Evolutionary conservation across 2,113 vertebrate species (phyloP), one percentile per base, ranked within the genome.

Genomic region (Albula goreensis): DNA sequence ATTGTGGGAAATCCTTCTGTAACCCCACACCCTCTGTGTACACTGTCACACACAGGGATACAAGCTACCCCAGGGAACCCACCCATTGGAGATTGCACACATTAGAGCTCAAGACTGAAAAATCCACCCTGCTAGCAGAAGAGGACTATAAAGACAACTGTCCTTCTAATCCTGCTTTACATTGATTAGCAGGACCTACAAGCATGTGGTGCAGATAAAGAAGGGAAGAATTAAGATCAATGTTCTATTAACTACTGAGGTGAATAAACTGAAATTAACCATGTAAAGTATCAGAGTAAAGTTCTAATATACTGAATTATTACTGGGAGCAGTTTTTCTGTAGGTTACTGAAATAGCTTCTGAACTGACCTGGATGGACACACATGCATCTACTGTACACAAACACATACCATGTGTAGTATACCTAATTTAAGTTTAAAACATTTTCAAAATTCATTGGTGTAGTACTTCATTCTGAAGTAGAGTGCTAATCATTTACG

Each of bases 1-100:
- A 6, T 6, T 52, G 19, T 41, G 56, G 78, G 48, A 66, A 51
- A 85, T 79, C 78, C 57, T 49, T 78, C 48, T 31, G 7, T 13
- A 12, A 19, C 31, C n/a, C 78, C 85, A 85, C 85, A 25, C 85
- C 78, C 85, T 80, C 53, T 51, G 60, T 66, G 78, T 81, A 85
- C 85, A 85, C 85, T 48, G 25, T 22, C 17, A 31, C n/a, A 66
- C 8, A 60, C 19, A 31, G 4, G 70, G 4, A n/a, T 17, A 52
- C 9, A 74, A 78, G 25, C 70, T 15, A 19, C 63, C 2, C 25
- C 25, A 15, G 11, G 0, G 49, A 48, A 60, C 81, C 70, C 48
- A 49, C 41, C 81, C n/a, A 4, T 31, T 22, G 6, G 17, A 8
- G 13, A 78, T 52, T 50, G 74, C 80, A 53, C 12, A 22, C 84